phyloP scores from a whole-genome alignment of 2,113 vertebrate species.

The Camelus dromedarius region DNA sequence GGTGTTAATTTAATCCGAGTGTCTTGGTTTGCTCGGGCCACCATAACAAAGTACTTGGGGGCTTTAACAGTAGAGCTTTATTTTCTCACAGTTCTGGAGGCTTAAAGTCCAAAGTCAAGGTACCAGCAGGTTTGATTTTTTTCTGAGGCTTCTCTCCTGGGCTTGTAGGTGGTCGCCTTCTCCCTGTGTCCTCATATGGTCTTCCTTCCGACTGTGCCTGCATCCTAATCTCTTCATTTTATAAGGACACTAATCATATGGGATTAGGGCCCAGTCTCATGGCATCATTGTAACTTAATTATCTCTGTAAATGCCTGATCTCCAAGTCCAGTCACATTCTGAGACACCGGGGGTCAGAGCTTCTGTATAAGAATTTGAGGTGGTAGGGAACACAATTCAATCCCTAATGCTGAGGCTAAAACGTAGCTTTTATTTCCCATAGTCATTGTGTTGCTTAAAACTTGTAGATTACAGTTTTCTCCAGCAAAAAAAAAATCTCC shows the following conservation, averaged over 20 bases:
- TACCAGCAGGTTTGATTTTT: no score
- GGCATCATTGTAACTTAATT: not conserved
- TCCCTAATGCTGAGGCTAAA: not conserved
- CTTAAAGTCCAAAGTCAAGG: not conserved
- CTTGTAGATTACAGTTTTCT: not conserved
- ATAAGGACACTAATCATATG: no score
- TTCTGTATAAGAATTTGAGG: not conserved
- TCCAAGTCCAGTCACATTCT: not conserved
- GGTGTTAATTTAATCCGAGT: not conserved
- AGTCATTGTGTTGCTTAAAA: not conserved
- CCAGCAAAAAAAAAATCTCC: not conserved
- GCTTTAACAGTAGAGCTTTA: not conserved
- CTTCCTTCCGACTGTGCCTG: not conserved
- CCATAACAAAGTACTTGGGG: not conserved
- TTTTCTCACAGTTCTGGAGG: not conserved
- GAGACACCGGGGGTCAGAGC: not conserved
- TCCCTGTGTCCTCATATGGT: no score
- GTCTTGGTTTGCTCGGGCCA: accelerated
- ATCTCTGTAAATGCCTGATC: not conserved
- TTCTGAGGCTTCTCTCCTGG: no score
- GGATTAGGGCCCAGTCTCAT: not conserved
- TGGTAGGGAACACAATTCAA: not conserved
- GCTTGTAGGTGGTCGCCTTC: not conserved
- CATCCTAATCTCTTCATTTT: not conserved
- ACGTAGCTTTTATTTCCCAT: not conserved